phyloP scores from a whole-genome alignment of 1,140 invertebrate species.

The Metopolophium dirhodum region DNA sequence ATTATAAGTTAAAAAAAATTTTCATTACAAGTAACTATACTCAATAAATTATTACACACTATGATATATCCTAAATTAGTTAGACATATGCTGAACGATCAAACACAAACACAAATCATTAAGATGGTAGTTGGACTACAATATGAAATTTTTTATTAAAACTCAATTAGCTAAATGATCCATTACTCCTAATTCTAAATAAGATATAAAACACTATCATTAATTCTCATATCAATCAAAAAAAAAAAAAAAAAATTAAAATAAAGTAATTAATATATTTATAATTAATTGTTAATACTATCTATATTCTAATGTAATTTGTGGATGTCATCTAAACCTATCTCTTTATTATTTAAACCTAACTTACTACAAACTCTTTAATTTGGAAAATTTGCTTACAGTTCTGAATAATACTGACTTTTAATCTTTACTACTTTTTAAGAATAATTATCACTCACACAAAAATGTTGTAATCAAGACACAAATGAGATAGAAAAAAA shows the following conservation, averaged over 20 bases:
- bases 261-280: conserved; percentile 19
- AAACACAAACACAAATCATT: conserved; percentile 43
- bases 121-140: neutral
- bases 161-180: conserved; percentile 35
- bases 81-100: conserved; percentile 34
- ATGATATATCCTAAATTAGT: conserved; percentile 36
- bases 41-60: conserved; percentile 45
- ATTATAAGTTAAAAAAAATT: conserved; percentile 29
- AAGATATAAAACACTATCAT: conserved; percentile 30
- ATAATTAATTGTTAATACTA: conserved; percentile 8
- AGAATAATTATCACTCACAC: conserved; percentile 48
- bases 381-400: conserved; percentile 39
- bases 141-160: conserved; percentile 26
- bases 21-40: conserved; percentile 32
- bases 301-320: conserved; percentile 27
- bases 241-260: conserved; percentile 18
- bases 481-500: conserved; percentile 44
- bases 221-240: conserved; percentile 42
- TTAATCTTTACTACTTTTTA: conserved; percentile 1
- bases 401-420: conserved; percentile 54
- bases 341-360: conserved; percentile 39
- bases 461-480: conserved; percentile 45
- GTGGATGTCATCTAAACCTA: conserved; percentile 30
- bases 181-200: conserved; percentile 46
- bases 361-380: conserved; percentile 12